Evolutionary conservation across 53 echinoderm and acorn worm genomes (phyloP), one percentile per base, ranked within the genome.

Genomic region (Paracentrotus lividus): DNA sequence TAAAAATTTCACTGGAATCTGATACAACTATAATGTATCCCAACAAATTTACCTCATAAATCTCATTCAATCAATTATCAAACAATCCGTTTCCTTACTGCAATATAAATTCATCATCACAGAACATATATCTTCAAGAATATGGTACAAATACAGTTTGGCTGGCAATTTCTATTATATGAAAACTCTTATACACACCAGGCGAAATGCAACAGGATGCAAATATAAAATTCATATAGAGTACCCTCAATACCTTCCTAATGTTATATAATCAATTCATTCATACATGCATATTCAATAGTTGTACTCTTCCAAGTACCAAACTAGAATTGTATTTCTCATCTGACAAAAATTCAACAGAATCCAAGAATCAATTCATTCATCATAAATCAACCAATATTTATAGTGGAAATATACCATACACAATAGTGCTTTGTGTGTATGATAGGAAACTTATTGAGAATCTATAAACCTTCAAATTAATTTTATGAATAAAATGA

Each of bases 51-150:
- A 47, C n/a, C 26, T 40, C 18, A 4, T 14, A 16, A 38, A 14
- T 32, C 67, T 67, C 67, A 81, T 44, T 45, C 49, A 24, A n/a
- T n/a, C 81, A 15, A 34, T 26, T 15, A 81, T 81, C 44, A 21
- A 81, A 81, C 81, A 81, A 81, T 81, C 81, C 44, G 47, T 12
- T 81, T 20, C n/a, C 23, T n/a, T 9, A 64, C 64, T 64, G 8
- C 27, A 13, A 64, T 29, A 64, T 64, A 29, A 64, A 64, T 64
- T 64, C 31, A 64, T 64, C 10, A 64, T 0, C 64, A 76, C 15
- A 76, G 69, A 69, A 36, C 5, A 40, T 76, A 76, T 10, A 76
- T 76, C 31, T 76, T 76, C 76, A 76, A 76, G 20, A 76, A 76
- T n/a, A 6, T 76, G 76, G 76, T 42, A 76, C 36, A 76, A 15